A percentile compares a stretch with the other conserved stretches of the same genome.
Evolutionary conservation across 35 echinoderm and acorn worm species (phyloP).

Genomic region (Anneissia japonica): DNA sequence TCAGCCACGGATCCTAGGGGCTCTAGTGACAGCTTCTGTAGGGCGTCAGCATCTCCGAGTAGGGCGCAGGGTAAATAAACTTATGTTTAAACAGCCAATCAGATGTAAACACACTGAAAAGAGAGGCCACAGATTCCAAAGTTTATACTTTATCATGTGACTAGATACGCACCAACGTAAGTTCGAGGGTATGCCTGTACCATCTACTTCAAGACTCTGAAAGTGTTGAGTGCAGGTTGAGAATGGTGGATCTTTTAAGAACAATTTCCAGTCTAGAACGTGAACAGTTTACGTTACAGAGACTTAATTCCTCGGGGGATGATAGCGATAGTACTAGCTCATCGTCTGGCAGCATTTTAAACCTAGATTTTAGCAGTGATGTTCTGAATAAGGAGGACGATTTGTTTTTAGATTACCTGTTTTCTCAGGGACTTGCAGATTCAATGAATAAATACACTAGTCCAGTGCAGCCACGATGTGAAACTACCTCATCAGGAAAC

Average conservation of each 20-base stretch:
- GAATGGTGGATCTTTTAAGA: conserved; percentile 80
- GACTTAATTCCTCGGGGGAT: conserved; percentile 71
- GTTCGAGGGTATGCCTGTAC: no score
- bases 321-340: conserved; percentile 47
- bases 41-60: background rate
- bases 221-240: no score
- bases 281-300: conserved; percentile 75
- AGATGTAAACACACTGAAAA: background rate
- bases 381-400: conserved; percentile 51
- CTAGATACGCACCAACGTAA: no score
- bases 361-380: conserved; percentile 23
- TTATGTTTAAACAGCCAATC: background rate
- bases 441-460: background rate
- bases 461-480: background rate
- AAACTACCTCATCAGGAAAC: conserved; percentile 10
- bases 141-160: background rate
- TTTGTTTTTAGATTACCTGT: conserved; percentile 82
- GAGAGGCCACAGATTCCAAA: background rate
- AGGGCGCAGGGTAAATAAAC: background rate
- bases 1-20: background rate
- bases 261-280: conserved; percentile 85
- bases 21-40: background rate
- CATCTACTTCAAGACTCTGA: no score
- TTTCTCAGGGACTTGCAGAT: conserved; percentile 81
- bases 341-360: conserved; percentile 24